A percentile compares a stretch with the other conserved stretches of the same genome.
Conservation (phyloP, 1,140 invertebrate species). For the Anoplophora glabripennis region DNA sequence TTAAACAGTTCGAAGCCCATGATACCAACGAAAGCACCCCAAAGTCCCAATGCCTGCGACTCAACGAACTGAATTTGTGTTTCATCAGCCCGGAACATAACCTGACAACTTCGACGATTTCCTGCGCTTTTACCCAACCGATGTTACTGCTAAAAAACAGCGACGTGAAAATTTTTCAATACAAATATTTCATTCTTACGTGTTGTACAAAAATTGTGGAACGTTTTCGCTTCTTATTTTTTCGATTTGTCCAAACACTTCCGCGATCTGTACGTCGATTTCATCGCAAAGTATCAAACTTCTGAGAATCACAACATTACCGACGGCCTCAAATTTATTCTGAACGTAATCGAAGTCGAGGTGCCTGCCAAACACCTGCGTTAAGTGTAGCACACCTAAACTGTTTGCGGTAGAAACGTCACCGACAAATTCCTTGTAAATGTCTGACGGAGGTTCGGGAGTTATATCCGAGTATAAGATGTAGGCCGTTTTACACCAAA, state of each 20-base stretch:
- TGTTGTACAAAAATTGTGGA: slow-evolving; percentile 26
- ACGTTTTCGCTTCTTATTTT: slow-evolving; percentile 27
- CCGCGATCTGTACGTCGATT: slow-evolving; percentile 37
- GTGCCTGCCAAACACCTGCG: slow-evolving; percentile 33
- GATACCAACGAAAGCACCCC: slow-evolving; percentile 61
- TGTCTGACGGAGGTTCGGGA: slow-evolving; percentile 7
- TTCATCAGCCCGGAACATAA: slow-evolving; percentile 44
- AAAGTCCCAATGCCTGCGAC: slow-evolving; percentile 61
- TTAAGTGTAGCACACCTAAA: slow-evolving; percentile 33
- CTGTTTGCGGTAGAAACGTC: slow-evolving; percentile 13
- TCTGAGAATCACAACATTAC: slow-evolving; percentile 28
- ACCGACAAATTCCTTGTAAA: slow-evolving; percentile 23
- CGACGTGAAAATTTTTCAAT: slow-evolving; percentile 11
- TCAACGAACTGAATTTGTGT: slow-evolving; percentile 49
- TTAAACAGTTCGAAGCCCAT: slow-evolving; percentile 54
- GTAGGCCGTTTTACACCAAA: slow-evolving; percentile 34
- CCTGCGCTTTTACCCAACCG: slow-evolving; percentile 45
- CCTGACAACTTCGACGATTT: slow-evolving; percentile 48
- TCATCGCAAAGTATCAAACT: slow-evolving; percentile 35
- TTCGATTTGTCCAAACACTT: slow-evolving; percentile 34
- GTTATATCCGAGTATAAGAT: slow-evolving; percentile 24
- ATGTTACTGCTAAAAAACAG: slow-evolving; percentile 45
- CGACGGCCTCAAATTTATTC: slow-evolving; percentile 14
- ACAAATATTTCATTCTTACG: slow-evolving; percentile 16
- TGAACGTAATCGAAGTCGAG: slow-evolving; percentile 33